Percentiles rank a stretch among this genome's conserved stretches.
phyloP scores from a whole-genome alignment of 2,797 vertebrate species.

The Microctenopoma steveboyesi region DNA sequence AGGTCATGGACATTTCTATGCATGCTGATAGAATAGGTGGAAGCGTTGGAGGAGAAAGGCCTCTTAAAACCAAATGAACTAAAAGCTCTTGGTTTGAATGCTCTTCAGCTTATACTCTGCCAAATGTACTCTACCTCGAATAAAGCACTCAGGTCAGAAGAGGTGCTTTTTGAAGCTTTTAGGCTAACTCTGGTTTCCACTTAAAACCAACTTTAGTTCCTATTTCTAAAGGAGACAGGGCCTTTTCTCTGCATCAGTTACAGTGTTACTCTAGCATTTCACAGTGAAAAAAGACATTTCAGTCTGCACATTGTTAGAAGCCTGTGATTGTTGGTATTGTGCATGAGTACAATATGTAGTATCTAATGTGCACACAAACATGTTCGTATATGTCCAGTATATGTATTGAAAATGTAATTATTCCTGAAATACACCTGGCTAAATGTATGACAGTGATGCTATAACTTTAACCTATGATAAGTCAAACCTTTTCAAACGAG shows the following conservation, averaged over 20 bases:
- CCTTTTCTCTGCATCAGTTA: slow-evolving; percentile 25
- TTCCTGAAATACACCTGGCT: background rate
- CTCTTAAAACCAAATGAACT: slow-evolving; percentile 80
- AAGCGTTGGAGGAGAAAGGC: slow-evolving; percentile 78
- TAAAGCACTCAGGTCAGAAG: slow-evolving; percentile 73
- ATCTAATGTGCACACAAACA: background rate
- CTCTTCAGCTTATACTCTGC: slow-evolving; percentile 73
- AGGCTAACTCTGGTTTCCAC: slow-evolving; percentile 73
- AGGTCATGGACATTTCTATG: slow-evolving; percentile 76
- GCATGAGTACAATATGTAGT: background rate
- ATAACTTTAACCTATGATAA: background rate
- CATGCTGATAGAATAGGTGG: slow-evolving; percentile 68
- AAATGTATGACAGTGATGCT: background rate
- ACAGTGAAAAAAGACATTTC: slow-evolving; percentile 12
- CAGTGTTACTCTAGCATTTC: background rate
- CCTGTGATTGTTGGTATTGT: slow-evolving; percentile 8
- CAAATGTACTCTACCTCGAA: slow-evolving; percentile 70
- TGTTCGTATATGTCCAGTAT: too few relatives aligned
- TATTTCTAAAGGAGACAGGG: slow-evolving; percentile 52
- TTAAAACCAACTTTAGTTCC: slow-evolving; percentile 75
- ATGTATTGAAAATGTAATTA: background rate
- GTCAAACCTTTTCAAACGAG: background rate
- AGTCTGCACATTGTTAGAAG: background rate
- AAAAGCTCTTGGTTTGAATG: slow-evolving; percentile 82
- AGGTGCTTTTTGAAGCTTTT: slow-evolving; percentile 73